Evolutionary conservation across 2,113 vertebrate species (phyloP).

Genomic region (Heloderma charlesbogerti): DNA sequence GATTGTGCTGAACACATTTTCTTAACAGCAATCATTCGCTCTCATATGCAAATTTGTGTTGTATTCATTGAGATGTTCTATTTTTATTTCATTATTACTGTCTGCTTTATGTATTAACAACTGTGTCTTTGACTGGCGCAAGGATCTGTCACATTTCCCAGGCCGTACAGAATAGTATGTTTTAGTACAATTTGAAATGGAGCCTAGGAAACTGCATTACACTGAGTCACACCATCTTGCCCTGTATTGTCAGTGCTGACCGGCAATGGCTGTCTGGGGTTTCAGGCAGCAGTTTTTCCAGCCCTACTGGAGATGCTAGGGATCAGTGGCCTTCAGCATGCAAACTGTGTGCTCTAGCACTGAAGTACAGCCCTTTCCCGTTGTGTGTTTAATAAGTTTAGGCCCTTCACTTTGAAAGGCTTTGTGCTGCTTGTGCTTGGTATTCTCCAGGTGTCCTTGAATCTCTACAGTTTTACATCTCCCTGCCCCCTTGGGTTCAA

Average conservation of each 20-base stretch:
- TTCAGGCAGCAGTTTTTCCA: background rate
- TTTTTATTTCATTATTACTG: constrained; percentile 19
- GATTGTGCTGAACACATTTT: constrained; percentile 11
- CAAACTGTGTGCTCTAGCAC: too few species aligned
- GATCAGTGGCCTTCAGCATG: background rate
- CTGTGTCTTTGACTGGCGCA: constrained; percentile 41
- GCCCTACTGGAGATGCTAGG: background rate
- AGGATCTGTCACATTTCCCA: background rate
- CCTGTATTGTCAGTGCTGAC: background rate
- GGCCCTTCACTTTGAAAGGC: background rate
- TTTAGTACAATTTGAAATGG: constrained; percentile 20
- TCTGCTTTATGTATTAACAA: constrained; percentile 30
- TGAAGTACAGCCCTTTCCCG: too few species aligned
- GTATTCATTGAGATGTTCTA: constrained; percentile 39
- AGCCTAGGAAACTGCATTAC: background rate
- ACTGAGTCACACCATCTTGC: background rate
- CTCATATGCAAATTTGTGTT: constrained; percentile 24
- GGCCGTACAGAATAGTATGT: background rate
- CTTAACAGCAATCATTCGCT: background rate
- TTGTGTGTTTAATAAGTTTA: too few species aligned
- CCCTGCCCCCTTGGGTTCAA: background rate
- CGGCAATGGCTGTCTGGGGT: background rate
- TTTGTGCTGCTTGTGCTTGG: constrained; percentile 17
- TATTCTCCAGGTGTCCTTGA: constrained; percentile 41
- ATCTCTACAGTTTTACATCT: background rate